phyloP scores from a whole-genome alignment of 1,140 invertebrate species.

The Popillia japonica region DNA sequence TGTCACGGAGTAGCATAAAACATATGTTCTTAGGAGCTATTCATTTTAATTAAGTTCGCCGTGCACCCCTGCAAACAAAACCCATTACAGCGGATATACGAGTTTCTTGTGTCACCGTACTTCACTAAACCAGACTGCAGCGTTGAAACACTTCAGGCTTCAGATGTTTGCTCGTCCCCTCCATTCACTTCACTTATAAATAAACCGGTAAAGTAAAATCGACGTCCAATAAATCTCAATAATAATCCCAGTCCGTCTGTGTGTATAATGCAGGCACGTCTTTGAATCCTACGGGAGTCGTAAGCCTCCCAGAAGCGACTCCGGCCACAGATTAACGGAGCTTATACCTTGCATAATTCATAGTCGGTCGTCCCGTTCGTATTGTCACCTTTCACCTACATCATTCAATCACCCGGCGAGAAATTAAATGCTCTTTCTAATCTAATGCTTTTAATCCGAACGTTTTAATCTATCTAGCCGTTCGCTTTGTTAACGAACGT shows the following conservation, averaged over 20 bases:
- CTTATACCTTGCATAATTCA: constrained; percentile 51
- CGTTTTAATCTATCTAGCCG: constrained; percentile 23
- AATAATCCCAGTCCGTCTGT: constrained; percentile 30
- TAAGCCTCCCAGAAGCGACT: constrained; percentile 15
- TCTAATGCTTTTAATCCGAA: constrained; percentile 31
- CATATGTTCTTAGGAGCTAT: constrained; percentile 11
- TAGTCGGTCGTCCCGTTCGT: constrained; percentile 39
- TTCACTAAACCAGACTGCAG: not conserved
- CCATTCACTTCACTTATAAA: constrained; percentile 29
- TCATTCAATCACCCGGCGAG: constrained; percentile 47
- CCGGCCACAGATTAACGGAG: constrained; percentile 46
- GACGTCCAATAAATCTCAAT: constrained; percentile 35
- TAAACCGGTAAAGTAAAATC: constrained; percentile 27
- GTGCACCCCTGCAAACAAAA: not conserved
- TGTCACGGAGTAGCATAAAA: constrained; percentile 9
- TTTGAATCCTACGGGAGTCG: constrained; percentile 22
- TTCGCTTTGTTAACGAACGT: constrained; percentile 22
- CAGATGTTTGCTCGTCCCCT: not conserved
- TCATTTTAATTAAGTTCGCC: constrained; percentile 11
- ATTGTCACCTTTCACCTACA: constrained; percentile 50
- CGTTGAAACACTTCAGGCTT: constrained; percentile 15
- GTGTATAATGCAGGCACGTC: constrained; percentile 26
- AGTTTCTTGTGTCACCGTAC: constrained; percentile 15
- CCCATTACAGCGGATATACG: constrained; percentile 18
- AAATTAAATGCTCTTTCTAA: constrained; percentile 38